A percentile compares a stretch with the other conserved stretches of the same genome.
Conservation (phyloP, 2,113 vertebrate genomes). For the Pluvianellus socialis region DNA sequence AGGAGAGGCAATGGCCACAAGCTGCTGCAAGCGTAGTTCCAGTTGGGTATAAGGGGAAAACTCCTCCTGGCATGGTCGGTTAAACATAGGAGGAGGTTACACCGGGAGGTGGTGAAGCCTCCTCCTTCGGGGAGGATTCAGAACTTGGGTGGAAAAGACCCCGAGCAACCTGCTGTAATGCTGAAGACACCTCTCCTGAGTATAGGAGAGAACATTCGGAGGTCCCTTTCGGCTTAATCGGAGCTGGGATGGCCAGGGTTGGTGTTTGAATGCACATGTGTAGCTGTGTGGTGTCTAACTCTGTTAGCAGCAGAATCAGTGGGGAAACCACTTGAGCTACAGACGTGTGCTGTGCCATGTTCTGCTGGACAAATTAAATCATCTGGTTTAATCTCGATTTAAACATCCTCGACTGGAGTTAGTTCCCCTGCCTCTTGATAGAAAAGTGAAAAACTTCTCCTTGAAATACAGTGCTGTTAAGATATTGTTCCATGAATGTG, state of each 20-base stretch:
- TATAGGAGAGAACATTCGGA: neutral
- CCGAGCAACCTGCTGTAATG: neutral
- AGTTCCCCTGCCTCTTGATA: neutral
- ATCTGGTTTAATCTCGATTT: neutral
- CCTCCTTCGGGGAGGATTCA: neutral
- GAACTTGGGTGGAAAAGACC: neutral
- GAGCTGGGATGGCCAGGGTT: neutral
- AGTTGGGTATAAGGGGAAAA: neutral
- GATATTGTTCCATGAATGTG: fast-evolving
- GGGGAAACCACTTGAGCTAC: neutral
- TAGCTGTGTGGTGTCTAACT: neutral
- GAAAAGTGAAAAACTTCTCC: neutral
- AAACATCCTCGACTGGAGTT: neutral
- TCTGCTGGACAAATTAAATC: neutral
- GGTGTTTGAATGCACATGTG: neutral
- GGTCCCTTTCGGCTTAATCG: neutral
- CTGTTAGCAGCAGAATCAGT: neutral
- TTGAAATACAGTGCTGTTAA: neutral
- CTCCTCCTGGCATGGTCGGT: neutral
- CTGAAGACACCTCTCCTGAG: neutral
- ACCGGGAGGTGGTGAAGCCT: neutral
- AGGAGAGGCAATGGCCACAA: neutral
- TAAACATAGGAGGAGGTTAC: neutral
- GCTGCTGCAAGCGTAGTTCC: neutral
- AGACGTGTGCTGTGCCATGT: neutral